Conservation (phyloP, 2,797 vertebrate species). For the Borostomias antarcticus region DNA sequence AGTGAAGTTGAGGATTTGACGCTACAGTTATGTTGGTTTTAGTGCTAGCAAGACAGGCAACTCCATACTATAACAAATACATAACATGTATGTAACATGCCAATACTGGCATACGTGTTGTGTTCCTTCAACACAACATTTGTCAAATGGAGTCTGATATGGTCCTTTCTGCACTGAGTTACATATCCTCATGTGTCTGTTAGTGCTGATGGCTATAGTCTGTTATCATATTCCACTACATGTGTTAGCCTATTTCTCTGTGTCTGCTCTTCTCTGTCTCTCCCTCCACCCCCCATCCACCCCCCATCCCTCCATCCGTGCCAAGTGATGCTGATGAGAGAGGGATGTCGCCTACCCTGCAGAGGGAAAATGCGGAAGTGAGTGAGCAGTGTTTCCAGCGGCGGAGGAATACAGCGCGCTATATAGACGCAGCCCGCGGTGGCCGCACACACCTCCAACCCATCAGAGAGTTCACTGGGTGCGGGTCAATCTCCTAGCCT, state of each 20-base stretch:
- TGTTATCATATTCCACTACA: neutral
- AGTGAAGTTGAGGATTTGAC: too few relatives aligned
- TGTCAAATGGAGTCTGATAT: too few relatives aligned
- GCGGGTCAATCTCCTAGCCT: conserved; percentile 16
- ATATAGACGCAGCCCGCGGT: conserved; percentile 40
- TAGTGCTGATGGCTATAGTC: neutral
- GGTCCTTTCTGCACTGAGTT: neutral
- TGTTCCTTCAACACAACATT: too few relatives aligned
- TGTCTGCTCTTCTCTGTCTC: too few relatives aligned
- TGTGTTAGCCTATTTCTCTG: neutral
- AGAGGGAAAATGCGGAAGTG: conserved; percentile 31
- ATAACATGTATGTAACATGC: neutral
- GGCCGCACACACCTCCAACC: conserved; percentile 44
- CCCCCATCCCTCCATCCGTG: conserved; percentile 1
- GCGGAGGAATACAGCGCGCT: conserved; percentile 74
- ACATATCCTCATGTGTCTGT: neutral
- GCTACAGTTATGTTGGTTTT: too few relatives aligned
- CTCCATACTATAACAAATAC: neutral
- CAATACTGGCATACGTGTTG: too few relatives aligned
- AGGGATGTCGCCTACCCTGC: conserved; percentile 18
- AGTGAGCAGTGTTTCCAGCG: conserved; percentile 19
- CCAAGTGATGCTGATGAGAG: conserved; percentile 6
- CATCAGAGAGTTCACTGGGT: conserved; percentile 14
- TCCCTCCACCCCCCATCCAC: too few relatives aligned
- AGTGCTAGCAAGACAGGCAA: too few relatives aligned